These are phyloP conservation scores for Seriola rivoliana DNA, from an alignment of 2,113 vertebrate species.

Conservation along the genomic window DNA sequence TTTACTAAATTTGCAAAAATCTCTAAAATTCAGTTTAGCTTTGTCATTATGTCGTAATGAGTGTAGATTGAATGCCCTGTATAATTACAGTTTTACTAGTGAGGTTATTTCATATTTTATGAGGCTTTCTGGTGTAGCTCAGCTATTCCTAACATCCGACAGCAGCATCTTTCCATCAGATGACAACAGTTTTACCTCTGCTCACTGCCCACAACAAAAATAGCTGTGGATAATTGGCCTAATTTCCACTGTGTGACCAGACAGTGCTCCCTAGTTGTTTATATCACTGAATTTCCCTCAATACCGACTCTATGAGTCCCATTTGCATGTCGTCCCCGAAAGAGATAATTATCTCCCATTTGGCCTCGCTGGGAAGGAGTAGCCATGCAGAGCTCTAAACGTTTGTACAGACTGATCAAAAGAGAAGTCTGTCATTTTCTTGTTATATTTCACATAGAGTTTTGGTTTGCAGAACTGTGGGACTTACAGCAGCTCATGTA, in stretches of 20 bases:
- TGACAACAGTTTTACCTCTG: slow-evolving; percentile 23
- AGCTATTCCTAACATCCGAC: not conserved
- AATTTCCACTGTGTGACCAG: slow-evolving; percentile 48
- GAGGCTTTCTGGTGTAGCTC: not conserved
- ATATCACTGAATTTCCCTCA: slow-evolving; percentile 47
- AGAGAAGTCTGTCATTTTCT: not conserved
- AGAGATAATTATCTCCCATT: slow-evolving; percentile 61
- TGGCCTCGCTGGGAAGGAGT: slow-evolving; percentile 23
- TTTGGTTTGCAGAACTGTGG: not conserved
- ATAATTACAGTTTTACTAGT: not conserved
- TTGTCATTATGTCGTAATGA: too few relatives aligned
- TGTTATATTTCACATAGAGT: not conserved
- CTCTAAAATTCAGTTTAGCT: too few relatives aligned
- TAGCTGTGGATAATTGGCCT: slow-evolving; percentile 45
- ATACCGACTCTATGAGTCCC: slow-evolving; percentile 35
- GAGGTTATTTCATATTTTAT: not conserved
- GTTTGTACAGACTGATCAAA: not conserved
- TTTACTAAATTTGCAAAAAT: too few relatives aligned
- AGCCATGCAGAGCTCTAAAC: not conserved
- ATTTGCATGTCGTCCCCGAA: slow-evolving; percentile 58
- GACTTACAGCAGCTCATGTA: not conserved
- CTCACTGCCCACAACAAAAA: slow-evolving; percentile 34
- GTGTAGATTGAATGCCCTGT: too few relatives aligned
- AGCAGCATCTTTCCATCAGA: not conserved
- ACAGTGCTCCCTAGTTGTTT: slow-evolving; percentile 33